These are phyloP conservation scores for Lateolabrax maculatus DNA, from an alignment of 2,797 vertebrate genomes.

Conservation along the genomic window DNA sequence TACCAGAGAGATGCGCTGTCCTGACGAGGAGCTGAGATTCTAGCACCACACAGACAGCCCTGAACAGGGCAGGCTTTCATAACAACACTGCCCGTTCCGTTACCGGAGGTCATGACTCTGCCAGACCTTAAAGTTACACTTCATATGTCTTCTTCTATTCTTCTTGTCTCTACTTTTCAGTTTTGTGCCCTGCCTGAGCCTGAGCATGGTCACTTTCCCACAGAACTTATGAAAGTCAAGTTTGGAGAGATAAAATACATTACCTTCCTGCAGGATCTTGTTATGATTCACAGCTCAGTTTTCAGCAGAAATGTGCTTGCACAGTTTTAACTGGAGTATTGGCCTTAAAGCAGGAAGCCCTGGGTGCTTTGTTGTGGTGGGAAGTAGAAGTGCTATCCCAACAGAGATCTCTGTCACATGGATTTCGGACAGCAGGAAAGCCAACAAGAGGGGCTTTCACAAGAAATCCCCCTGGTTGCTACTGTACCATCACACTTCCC, in stretches of 20 bases:
- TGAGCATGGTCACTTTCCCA: constrained; percentile 1
- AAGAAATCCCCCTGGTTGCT: constrained; percentile 62
- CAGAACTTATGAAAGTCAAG: constrained; percentile 14
- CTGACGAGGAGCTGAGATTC: constrained; percentile 69
- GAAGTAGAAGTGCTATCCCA: constrained; percentile 73
- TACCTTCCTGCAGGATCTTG: constrained; percentile 65
- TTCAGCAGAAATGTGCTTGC: constrained; percentile 68
- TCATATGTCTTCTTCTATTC: neutral
- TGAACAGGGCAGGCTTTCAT: constrained; percentile 67
- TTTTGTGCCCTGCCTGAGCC: neutral
- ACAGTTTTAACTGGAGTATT: constrained; percentile 53
- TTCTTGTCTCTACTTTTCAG: constrained; percentile 11
- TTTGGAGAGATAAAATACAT: constrained; percentile 52
- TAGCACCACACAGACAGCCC: constrained; percentile 71
- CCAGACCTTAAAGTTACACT: constrained; percentile 4
- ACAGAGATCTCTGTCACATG: constrained; percentile 70
- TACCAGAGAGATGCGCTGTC: constrained; percentile 78
- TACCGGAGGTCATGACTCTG: constrained; percentile 27
- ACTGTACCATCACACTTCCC: constrained; percentile 71
- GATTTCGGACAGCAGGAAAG: constrained; percentile 70
- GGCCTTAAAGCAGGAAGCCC: constrained; percentile 64
- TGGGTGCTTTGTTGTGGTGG: constrained; percentile 74
- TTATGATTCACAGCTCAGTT: constrained; percentile 77
- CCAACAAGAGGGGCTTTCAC: constrained; percentile 79
- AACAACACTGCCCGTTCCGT: constrained; percentile 66